These are phyloP conservation scores for Melanotaenia parkinsoni DNA, from an alignment of 2,797 vertebrate genomes.

Conservation along the genomic window DNA sequence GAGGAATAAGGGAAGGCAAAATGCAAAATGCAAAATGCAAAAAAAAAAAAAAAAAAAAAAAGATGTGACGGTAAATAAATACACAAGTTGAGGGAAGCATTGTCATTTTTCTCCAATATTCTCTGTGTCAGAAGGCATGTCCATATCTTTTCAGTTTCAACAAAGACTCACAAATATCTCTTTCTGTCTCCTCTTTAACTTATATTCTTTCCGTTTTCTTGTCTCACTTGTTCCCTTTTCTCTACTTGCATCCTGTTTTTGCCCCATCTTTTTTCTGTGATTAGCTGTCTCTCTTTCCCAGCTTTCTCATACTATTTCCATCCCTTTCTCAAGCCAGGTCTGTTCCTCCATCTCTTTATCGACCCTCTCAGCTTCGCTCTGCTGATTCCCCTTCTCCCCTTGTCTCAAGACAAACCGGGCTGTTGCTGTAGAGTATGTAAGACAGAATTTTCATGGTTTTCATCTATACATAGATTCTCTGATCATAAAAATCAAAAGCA, in stretches of 20 bases:
- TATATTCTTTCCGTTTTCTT: slow-evolving; percentile 5
- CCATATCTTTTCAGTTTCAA: slow-evolving; percentile 30
- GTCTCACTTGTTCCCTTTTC: slow-evolving; percentile 8
- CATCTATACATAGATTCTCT: slow-evolving; percentile 63
- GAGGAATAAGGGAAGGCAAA: no score
- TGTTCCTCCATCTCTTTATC: slow-evolving; percentile 51
- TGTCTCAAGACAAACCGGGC: slow-evolving; percentile 67
- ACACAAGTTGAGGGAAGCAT: background rate
- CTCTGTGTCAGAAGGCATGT: slow-evolving; percentile 48
- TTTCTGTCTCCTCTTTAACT: slow-evolving; percentile 15
- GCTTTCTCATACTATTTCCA: slow-evolving; percentile 50
- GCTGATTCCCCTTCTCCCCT: slow-evolving; percentile 52
- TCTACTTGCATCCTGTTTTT: background rate
- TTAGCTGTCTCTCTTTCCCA: background rate
- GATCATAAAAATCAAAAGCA: slow-evolving; percentile 59
- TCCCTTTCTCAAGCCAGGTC: slow-evolving; percentile 38
- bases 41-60: no score
- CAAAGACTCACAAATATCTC: slow-evolving; percentile 20
- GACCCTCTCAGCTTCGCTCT: slow-evolving; percentile 61
- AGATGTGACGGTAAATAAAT: no score
- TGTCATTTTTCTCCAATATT: slow-evolving; percentile 2
- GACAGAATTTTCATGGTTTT: slow-evolving; percentile 21
- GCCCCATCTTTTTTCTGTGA: background rate
- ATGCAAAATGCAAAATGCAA: no score
- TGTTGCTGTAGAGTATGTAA: slow-evolving; percentile 32